Percentiles rank a stretch among this genome's conserved stretches.
Evolutionary conservation across 2,888 invertebrate genomes (phyloP).

Genomic region (Lasioglossum leucozonium): DNA sequence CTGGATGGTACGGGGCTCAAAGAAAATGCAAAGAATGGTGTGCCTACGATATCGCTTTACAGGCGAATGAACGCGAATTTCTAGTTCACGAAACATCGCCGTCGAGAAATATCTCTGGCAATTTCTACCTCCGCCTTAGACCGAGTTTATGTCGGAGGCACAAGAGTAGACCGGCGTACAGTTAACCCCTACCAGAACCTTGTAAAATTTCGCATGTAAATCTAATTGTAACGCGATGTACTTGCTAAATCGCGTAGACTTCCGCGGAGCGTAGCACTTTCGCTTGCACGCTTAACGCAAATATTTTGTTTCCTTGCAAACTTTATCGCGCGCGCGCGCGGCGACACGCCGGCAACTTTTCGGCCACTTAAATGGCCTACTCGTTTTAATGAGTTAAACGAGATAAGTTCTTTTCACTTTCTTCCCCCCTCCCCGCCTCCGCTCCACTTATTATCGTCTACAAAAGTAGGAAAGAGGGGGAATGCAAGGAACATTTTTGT

Average conservation of each 20-base stretch:
- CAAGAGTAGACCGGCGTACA: constrained; percentile 6
- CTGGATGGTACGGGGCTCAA: constrained; percentile 6
- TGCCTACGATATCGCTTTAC: constrained; percentile 68
- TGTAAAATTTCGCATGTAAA: constrained; percentile 48
- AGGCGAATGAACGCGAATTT: constrained; percentile 66
- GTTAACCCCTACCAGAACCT: background rate
- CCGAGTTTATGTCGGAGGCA: constrained; percentile 39
- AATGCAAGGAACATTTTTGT: too few species aligned
- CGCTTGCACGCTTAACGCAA: background rate
- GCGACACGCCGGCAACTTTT: background rate
- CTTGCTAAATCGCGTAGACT: constrained; percentile 20
- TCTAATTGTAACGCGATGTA: constrained; percentile 11
- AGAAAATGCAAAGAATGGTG: constrained; percentile 52
- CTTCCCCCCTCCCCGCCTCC: too few species aligned
- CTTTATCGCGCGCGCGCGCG: too few species aligned
- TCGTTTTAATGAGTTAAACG: background rate
- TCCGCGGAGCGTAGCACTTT: background rate
- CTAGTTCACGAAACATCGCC: constrained; percentile 63
- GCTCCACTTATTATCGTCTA: background rate
- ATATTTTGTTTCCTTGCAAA: constrained; percentile 4
- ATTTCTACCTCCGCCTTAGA: constrained; percentile 34
- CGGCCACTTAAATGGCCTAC: background rate
- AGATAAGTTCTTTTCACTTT: background rate
- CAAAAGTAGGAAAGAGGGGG: too few species aligned
- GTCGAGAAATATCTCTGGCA: constrained; percentile 41